These are phyloP conservation scores for Boleophthalmus pectinirostris DNA, from an alignment of 2,113 vertebrate species.

Conservation along the genomic window DNA sequence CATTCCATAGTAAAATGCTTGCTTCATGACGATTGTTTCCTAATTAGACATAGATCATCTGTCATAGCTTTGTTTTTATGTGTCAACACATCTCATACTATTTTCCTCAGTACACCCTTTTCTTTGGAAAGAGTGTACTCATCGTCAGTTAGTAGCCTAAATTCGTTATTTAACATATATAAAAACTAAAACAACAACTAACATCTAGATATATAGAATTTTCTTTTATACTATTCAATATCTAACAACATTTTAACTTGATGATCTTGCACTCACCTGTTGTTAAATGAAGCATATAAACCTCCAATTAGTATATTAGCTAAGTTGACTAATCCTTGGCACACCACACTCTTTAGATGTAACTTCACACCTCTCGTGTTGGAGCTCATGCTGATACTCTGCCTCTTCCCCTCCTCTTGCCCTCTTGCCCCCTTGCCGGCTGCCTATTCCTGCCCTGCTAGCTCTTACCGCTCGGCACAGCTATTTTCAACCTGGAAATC, in stretches of 20 bases:
- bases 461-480: constrained; percentile 28
- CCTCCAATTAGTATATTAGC: background rate
- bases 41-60: background rate
- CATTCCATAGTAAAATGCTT: background rate
- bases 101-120: background rate
- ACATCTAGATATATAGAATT: too few species aligned
- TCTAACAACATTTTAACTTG: background rate
- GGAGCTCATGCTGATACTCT: background rate
- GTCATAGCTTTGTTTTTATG: background rate
- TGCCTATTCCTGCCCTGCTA: constrained; percentile 44
- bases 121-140: background rate
- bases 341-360: background rate
- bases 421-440: constrained; percentile 9
- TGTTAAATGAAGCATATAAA: background rate
- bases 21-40: background rate
- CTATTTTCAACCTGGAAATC: constrained; percentile 72
- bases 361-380: background rate
- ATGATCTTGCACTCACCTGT: background rate
- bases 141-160: background rate
- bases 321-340: background rate
- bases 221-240: too few species aligned
- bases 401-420: background rate
- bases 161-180: background rate
- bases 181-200: background rate
- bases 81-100: too few species aligned